phyloP scores from a whole-genome alignment of 2,888 invertebrate species.

The Hydrotaea diabolus region DNA sequence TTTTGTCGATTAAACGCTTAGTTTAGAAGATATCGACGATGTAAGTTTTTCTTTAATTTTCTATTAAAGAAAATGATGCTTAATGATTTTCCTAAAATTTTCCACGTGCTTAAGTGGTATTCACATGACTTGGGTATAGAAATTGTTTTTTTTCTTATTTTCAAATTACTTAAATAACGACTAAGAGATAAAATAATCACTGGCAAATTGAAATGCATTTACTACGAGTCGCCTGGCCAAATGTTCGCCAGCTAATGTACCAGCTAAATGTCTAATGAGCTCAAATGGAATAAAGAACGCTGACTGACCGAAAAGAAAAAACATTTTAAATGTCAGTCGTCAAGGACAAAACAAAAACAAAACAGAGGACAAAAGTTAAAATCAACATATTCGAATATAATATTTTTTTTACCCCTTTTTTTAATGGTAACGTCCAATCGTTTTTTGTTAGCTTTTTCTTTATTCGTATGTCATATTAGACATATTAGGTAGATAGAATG shows the following conservation, averaged over 20 bases:
- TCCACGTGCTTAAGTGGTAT: too few species aligned
- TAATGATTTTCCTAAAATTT: too few species aligned
- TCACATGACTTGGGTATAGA: too few species aligned
- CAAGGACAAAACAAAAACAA: background rate
- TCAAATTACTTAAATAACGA: too few species aligned
- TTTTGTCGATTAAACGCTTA: too few species aligned
- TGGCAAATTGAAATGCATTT: background rate
- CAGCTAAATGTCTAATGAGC: slow-evolving; percentile 35
- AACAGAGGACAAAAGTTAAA: too few species aligned
- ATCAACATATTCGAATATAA: slow-evolving; percentile 1
- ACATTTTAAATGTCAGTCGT: background rate
- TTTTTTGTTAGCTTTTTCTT: background rate
- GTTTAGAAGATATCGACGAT: too few species aligned
- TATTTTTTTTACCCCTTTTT: slow-evolving; percentile 3
- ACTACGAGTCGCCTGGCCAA: background rate
- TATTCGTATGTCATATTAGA: background rate
- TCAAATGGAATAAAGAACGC: slow-evolving; percentile 23
- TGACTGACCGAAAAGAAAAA: background rate
- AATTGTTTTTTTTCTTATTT: too few species aligned
- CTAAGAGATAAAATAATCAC: too few species aligned
- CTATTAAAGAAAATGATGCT: too few species aligned
- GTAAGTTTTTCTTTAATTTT: too few species aligned
- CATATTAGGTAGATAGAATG: background rate
- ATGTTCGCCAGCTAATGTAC: background rate
- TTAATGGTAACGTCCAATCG: background rate